Evolutionary conservation across 2,113 vertebrate genomes (phyloP), one percentile per base, ranked within the genome.

Genomic region (Phaetusa simplex): DNA sequence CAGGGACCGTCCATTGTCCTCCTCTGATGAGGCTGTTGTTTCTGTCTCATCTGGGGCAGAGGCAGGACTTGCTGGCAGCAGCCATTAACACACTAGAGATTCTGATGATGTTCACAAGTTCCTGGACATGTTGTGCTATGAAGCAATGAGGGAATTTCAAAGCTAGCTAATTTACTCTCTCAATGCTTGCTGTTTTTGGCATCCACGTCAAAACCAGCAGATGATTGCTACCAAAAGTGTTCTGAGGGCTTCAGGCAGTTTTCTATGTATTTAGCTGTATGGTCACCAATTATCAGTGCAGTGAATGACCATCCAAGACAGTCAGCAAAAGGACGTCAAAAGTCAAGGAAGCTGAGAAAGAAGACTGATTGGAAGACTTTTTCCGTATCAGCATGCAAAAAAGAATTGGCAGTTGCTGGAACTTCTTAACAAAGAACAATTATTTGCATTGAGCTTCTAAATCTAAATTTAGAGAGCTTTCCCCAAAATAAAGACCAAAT

Each of bases 341-440:
- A 82, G 70, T 34, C 59, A 73, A 43, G 56, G 24, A 82, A 65
- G 30, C 18, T 65, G 56, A 90, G 77, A 93, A 67, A 42, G 77
- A 58, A 15, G 49, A 11, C 65, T 79, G 71, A 69, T 73, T 73
- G 53, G 77, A 56, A 90, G 53, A 67, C 23, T 55, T 61, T 43
- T 72, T 78, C 53, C 82, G 19, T 70, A 62, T 66, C 21, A 26
- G 24, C 26, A 4, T 0, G 13, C n/a, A 45, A 16, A 83, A 78
- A 42, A 67, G 76, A 94, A 86, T 53, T 93, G 91, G 80, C 79
- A 92, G 43, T 59, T 50, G 38, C 42, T 62, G 80, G 55, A 70
- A 38, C n/a, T 95, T 86, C 36, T 70, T 77, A 77, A 95, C 94
- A 94, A 95, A 92, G 77, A 83, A 10, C 66, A 86, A 65, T 81